Conservation (phyloP, 1,140 invertebrate genomes). For the Pseudomyrmex cubaensis region DNA sequence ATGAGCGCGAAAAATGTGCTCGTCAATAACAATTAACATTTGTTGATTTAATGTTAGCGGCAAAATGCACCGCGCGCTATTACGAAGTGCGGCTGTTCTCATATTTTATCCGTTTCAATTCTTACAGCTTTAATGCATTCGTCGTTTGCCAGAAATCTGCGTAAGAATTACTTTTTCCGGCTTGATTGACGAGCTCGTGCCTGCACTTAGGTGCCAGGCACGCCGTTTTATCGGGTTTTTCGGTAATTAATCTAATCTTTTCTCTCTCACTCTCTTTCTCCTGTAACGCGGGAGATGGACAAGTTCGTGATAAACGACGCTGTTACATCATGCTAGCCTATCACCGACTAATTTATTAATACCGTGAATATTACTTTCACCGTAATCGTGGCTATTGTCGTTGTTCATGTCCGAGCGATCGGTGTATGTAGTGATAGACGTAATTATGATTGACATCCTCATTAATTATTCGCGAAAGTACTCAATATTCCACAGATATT, state of each 20-base stretch:
- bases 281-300: constrained; percentile 51
- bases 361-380: constrained; percentile 54
- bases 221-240: constrained; percentile 52
- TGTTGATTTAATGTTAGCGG: neutral
- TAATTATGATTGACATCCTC: constrained; percentile 60
- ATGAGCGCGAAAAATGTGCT: neutral
- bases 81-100: neutral
- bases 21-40: neutral
- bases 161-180: constrained; percentile 52
- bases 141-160: constrained; percentile 9
- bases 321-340: constrained; percentile 58
- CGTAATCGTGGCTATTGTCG: constrained; percentile 42
- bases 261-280: too few relatives aligned
- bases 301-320: constrained; percentile 59
- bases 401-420: constrained; percentile 46
- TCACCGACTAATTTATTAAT: constrained; percentile 60
- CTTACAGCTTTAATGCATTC: constrained; percentile 15
- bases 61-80: neutral
- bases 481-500: neutral
- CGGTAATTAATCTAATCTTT: constrained; percentile 59
- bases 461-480: constrained; percentile 30
- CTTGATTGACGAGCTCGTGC: constrained; percentile 56
- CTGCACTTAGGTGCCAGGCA: constrained; percentile 50
- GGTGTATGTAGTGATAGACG: constrained; percentile 27
- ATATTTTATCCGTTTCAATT: constrained; percentile 15